Evolutionary conservation across 2,888 invertebrate genomes (phyloP).

Genomic region (Steromphala cineraria): DNA sequence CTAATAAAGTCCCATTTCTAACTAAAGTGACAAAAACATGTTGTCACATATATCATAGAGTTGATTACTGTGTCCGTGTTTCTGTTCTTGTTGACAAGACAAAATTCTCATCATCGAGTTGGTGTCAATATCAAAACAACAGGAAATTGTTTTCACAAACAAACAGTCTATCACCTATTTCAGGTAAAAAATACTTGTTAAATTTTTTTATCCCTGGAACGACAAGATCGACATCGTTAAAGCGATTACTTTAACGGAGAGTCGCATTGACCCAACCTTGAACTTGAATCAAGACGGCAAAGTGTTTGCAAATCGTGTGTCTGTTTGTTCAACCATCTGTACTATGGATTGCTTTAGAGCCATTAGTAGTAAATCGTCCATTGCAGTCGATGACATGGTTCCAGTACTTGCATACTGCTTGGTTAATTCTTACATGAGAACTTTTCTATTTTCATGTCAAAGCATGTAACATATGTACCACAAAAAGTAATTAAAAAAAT

Average conservation of each 20-base stretch:
- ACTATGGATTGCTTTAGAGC: neutral
- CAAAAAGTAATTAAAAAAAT: too few relatives aligned
- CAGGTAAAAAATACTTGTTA: too few relatives aligned
- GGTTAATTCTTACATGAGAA: too few relatives aligned
- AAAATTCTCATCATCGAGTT: neutral
- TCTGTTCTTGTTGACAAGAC: neutral
- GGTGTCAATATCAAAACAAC: conserved; percentile 5
- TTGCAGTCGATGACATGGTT: neutral
- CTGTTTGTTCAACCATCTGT: neutral
- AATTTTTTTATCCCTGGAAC: neutral
- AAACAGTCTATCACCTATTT: neutral
- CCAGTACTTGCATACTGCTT: too few relatives aligned
- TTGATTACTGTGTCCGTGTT: neutral
- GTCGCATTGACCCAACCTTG: neutral
- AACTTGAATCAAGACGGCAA: neutral
- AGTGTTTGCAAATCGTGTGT: neutral
- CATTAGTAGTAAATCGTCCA: neutral
- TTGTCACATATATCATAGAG: neutral
- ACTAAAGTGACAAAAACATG: too few relatives aligned
- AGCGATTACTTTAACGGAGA: neutral
- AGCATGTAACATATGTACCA: too few relatives aligned
- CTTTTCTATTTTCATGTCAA: too few relatives aligned
- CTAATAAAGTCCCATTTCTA: too few relatives aligned
- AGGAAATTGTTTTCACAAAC: neutral
- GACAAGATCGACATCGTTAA: neutral